Conservation (phyloP, 2,888 invertebrate genomes). For the Cryptus armator region DNA sequence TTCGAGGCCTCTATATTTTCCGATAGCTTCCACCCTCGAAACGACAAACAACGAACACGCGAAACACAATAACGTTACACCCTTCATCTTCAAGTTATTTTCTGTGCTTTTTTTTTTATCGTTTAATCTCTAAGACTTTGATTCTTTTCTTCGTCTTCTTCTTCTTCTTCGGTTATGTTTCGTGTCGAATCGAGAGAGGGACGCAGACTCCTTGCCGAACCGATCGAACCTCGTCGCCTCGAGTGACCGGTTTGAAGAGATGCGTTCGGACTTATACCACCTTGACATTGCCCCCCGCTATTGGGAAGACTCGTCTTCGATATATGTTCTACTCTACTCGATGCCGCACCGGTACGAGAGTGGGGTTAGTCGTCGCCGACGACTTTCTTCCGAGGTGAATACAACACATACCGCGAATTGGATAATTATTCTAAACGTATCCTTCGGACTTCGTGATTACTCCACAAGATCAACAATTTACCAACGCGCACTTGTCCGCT, state of each 20-base stretch:
- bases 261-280: constrained; percentile 82
- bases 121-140: background rate
- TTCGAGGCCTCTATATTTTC: constrained; percentile 84
- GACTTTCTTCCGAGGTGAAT: constrained; percentile 56
- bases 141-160: background rate
- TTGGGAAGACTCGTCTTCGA: constrained; percentile 43
- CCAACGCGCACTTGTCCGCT: background rate
- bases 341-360: constrained; percentile 56
- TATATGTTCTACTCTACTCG: background rate
- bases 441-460: background rate
- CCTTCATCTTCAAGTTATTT: constrained; percentile 39
- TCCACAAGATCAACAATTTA: background rate
- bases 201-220: constrained; percentile 47
- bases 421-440: constrained; percentile 9
- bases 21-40: constrained; percentile 73
- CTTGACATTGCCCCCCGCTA: constrained; percentile 84
- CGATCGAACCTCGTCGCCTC: constrained; percentile 78
- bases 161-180: constrained; percentile 1
- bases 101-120: background rate
- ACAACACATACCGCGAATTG: constrained; percentile 1
- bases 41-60: constrained; percentile 65
- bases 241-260: constrained; percentile 81
- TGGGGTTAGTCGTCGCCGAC: constrained; percentile 62
- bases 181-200: constrained; percentile 22
- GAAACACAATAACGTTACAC: constrained; percentile 50